Evolutionary conservation across 2,113 vertebrate species (phyloP).

Genomic region (Chloropsis cyanopogon): DNA sequence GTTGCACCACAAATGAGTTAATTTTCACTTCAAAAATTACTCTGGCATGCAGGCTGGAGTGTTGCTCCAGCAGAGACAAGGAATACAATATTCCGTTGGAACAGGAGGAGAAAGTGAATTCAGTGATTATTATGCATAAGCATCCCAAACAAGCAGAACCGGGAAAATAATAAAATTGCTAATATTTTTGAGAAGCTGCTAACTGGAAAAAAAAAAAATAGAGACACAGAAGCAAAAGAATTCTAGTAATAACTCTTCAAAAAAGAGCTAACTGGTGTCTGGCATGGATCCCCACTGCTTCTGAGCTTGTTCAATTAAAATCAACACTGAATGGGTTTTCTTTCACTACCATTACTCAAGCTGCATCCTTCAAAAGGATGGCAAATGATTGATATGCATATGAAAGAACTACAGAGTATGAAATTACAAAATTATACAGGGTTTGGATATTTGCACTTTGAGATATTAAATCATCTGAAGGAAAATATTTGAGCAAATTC

Average conservation of each 20-base stretch:
- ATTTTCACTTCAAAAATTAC: not conserved
- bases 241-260: conserved; percentile 2
- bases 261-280: not conserved
- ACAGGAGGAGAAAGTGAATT: not conserved
- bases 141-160: not conserved
- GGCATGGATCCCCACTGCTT: conserved; percentile 18
- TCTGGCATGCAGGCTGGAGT: not conserved
- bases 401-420: conserved; percentile 50
- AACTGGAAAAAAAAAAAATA: not conserved
- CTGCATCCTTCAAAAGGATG: conserved; percentile 55
- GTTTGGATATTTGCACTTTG: conserved; percentile 61
- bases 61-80: not conserved
- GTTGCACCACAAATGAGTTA: not conserved
- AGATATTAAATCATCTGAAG: conserved; percentile 54
- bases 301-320: conserved; percentile 41
- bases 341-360: conserved; percentile 48
- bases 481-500: conserved; percentile 60
- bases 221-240: not conserved
- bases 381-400: conserved; percentile 64
- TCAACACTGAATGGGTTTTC: conserved; percentile 47
- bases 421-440: conserved; percentile 61
- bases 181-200: conserved; percentile 26
- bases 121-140: not conserved
- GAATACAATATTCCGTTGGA: not conserved
- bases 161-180: not conserved